These are phyloP conservation scores for Ochotona princeps DNA, from an alignment of 2,113 vertebrate species.

Conservation along the genomic window DNA sequence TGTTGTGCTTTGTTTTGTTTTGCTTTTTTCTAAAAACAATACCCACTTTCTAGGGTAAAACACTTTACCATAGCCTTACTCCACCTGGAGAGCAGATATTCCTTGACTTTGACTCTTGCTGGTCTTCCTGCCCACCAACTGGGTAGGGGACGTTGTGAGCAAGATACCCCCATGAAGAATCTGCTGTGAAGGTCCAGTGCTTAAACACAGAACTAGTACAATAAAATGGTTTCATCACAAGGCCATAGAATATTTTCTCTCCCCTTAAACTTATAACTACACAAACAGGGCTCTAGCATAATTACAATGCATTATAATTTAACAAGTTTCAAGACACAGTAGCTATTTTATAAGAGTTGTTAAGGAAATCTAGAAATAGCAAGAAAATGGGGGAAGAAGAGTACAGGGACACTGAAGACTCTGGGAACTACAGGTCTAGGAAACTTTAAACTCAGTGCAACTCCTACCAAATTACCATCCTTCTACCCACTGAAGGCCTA, in stretches of 20 bases:
- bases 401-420: neutral
- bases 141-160: too few relatives aligned
- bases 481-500: neutral
- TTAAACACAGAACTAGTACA: neutral
- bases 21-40: neutral
- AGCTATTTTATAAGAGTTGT: neutral
- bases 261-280: neutral
- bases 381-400: neutral
- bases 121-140: neutral
- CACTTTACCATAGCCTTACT: neutral
- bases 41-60: neutral
- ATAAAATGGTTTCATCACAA: neutral
- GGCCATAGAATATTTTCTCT: neutral
- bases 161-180: too few relatives aligned
- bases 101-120: neutral
- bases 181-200: neutral
- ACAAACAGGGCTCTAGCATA: neutral
- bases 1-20: too few relatives aligned
- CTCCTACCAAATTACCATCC: neutral
- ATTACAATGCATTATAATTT: neutral
- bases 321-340: neutral
- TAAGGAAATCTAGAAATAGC: neutral
- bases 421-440: neutral
- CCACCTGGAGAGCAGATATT: neutral
- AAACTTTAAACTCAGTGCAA: neutral